These are phyloP conservation scores for Gymnarchus niloticus DNA, from an alignment of 2,113 vertebrate species.

Conservation along the genomic window DNA sequence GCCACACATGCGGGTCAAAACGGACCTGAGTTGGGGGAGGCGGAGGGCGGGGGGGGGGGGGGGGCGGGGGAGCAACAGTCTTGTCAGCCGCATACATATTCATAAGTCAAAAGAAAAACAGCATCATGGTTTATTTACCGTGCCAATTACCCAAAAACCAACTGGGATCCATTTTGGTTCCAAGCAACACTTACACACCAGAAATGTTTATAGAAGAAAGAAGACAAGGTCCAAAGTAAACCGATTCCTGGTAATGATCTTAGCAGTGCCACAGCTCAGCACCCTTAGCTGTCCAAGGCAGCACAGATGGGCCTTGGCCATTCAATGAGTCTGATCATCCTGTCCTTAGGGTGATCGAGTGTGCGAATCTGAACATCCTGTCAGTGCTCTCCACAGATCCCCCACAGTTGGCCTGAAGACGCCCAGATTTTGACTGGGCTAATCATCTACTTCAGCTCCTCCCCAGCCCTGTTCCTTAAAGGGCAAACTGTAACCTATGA, in stretches of 20 bases:
- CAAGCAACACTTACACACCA: conserved; percentile 1
- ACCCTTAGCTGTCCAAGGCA: background rate
- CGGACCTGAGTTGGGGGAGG: background rate
- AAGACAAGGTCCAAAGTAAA: background rate
- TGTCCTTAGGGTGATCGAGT: background rate
- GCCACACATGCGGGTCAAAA: too few relatives aligned
- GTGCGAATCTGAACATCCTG: background rate
- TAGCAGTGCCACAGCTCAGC: background rate
- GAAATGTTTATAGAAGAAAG: conserved; percentile 14
- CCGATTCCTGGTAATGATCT: background rate
- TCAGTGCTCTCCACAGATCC: background rate
- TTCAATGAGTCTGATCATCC: background rate
- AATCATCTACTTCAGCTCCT: background rate
- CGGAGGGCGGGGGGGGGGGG: too few relatives aligned
- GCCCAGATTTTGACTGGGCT: background rate
- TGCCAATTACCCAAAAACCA: conserved; percentile 15
- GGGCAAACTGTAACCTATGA: conserved; percentile 39
- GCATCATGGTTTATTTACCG: background rate
- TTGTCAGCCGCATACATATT: conserved; percentile 17
- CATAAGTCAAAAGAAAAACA: conserved; percentile 15
- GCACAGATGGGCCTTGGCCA: background rate
- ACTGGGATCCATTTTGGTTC: background rate
- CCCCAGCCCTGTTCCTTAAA: conserved; percentile 20
- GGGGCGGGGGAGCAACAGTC: background rate
- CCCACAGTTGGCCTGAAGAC: background rate